Evolutionary conservation across 2,797 vertebrate species (phyloP).

Genomic region (Alcedo atthis): DNA sequence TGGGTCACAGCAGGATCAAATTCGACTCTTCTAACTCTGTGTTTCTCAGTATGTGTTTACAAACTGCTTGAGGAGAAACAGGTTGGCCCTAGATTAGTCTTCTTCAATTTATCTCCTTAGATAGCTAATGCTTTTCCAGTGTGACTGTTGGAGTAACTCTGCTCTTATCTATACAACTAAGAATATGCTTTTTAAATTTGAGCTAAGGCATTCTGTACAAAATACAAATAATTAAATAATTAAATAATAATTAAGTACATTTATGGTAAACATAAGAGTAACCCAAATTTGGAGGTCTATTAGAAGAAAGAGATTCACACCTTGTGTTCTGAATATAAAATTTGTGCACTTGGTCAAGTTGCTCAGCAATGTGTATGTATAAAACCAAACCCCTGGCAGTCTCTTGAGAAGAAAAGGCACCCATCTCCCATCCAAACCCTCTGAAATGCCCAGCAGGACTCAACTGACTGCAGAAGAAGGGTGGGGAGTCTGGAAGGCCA

Average conservation of each 20-base stretch:
- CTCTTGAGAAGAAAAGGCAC: neutral
- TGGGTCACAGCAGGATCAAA: neutral
- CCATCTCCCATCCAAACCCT: neutral
- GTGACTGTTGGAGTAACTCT: neutral
- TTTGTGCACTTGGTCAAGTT: neutral
- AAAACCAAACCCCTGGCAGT: neutral
- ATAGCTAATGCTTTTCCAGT: slow-evolving; percentile 10
- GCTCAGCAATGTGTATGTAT: neutral
- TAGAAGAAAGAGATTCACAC: neutral
- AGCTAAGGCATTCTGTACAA: neutral
- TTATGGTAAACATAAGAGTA: neutral
- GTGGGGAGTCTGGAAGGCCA: neutral
- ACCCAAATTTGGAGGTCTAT: neutral
- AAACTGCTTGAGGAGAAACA: slow-evolving; percentile 30
- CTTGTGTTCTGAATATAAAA: neutral
- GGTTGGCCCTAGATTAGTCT: slow-evolving; percentile 50
- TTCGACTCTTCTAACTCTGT: neutral
- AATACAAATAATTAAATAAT: neutral
- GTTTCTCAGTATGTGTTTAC: neutral
- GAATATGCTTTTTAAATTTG: neutral
- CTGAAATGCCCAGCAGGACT: neutral
- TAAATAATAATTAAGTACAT: neutral
- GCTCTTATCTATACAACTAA: neutral
- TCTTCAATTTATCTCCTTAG: slow-evolving; percentile 40
- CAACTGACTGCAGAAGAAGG: neutral